phyloP scores from a whole-genome alignment of 1,140 invertebrate species.

The Drosophila athabasca region DNA sequence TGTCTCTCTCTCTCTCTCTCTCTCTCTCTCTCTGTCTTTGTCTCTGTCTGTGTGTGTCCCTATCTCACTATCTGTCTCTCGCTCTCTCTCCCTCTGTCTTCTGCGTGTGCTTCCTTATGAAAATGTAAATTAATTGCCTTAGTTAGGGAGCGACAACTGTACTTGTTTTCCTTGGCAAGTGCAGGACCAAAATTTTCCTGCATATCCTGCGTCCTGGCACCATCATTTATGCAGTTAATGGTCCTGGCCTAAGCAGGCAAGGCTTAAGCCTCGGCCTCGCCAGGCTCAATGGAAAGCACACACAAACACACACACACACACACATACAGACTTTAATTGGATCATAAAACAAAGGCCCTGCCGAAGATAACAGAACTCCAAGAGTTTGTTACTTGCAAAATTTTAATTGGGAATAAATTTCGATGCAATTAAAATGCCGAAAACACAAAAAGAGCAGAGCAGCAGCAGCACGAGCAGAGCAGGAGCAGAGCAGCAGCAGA shows the following conservation, averaged over 20 bases:
- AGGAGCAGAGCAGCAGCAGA: too few relatives aligned
- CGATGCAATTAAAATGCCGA: constrained; percentile 41
- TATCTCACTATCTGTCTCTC: constrained; percentile 1
- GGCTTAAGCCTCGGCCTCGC: constrained; percentile 11
- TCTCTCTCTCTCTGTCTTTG: neutral
- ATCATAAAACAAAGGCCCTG: constrained; percentile 55
- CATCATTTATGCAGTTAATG: constrained; percentile 68
- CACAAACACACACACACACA: too few relatives aligned
- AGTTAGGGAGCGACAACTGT: constrained; percentile 12
- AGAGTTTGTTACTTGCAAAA: constrained; percentile 13
- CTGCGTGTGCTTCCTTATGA: constrained; percentile 17
- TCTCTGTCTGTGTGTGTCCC: neutral
- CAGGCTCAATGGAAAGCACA: neutral
- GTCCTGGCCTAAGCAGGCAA: constrained; percentile 10
- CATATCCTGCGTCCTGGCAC: constrained; percentile 29
- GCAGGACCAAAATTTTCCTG: constrained; percentile 32
- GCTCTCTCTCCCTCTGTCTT: neutral
- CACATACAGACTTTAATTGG: constrained; percentile 40
- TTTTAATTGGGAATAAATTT: constrained; percentile 62
- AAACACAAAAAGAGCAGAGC: neutral
- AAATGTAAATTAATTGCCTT: constrained; percentile 48
- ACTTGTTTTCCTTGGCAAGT: constrained; percentile 8
- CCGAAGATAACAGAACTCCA: constrained; percentile 12
- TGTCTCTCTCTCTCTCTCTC: constrained; percentile 9
- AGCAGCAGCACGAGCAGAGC: too few relatives aligned